Base-by-base conservation (phyloP, 2,888 invertebrate species). In the Blomia tropicalis region DNA sequence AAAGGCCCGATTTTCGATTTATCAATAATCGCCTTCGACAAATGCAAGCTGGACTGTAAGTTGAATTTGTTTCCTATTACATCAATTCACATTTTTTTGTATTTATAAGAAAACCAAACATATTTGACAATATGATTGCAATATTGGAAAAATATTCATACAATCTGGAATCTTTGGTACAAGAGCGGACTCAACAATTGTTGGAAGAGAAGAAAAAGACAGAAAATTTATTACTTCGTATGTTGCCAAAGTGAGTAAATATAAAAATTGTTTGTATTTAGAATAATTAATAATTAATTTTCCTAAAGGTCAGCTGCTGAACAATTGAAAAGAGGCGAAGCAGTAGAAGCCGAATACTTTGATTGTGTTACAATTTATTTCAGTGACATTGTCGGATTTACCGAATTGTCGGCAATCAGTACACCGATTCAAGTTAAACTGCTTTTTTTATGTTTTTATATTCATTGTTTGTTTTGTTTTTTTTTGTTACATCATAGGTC, bases 121-220 rank as follows among this genome's bases (percentile, higher is more conserved):
- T 87, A 67, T 86, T 87, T 71, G 88, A 88, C 75, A 87, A 88
- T 71, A 88, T 89, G 87, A 75, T 89, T 66, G 81, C 84, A 0
- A 86, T 88, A 73, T 88, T 89, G 88, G 88, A 89, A 73, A 87
- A 87, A 71, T 88, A 90, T 71, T 87, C 88, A 1, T 84, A 84
- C 44, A 87, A 88, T 73, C 73, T 90, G 65, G 89, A 89, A 67
- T 82, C 83, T 0, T 75, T 87, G 44, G 87, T 89, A 0, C 85
- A 86, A 66, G 86, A 87, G 70, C 77, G 87, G 64, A 88, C 88
- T 0, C 83, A 83, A 69, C 82, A 86, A 70, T 76, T 89, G 62
- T 78, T 82, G 53, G 84, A 85, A 71, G 89, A 89, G 74, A 88
- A 89, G 72, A 81, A 83, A 72, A 82, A 87, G 72, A 87, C 87